phyloP scores from a whole-genome alignment of 2,113 vertebrate genomes.

The Callipepla squamata region DNA sequence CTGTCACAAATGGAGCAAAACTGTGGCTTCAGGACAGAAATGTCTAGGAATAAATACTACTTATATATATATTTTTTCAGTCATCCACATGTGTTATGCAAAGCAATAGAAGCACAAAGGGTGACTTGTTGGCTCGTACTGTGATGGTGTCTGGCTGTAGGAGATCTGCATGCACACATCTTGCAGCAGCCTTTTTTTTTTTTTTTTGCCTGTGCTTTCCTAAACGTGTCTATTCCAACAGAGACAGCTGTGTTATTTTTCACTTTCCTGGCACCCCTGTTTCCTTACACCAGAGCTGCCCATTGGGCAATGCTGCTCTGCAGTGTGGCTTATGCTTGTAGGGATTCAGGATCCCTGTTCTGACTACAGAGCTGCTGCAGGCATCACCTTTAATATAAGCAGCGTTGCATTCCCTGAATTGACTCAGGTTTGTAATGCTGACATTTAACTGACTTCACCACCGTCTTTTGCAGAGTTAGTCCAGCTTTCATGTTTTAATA shows the following conservation, averaged over 20 bases:
- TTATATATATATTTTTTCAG: neutral
- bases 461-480: neutral
- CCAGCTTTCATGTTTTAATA: slow-evolving; percentile 36
- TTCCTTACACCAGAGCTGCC: neutral
- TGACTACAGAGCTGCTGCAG: neutral
- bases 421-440: neutral
- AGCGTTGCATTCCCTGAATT: neutral
- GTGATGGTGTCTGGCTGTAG: neutral
- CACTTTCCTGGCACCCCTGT: rapidly evolving
- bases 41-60: neutral
- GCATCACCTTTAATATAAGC: neutral
- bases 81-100: neutral
- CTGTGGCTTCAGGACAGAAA: neutral
- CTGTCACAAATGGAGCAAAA: neutral
- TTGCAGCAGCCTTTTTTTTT: neutral
- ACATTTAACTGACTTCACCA: neutral
- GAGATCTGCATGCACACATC: neutral
- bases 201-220: neutral
- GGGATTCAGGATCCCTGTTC: neutral
- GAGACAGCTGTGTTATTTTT: neutral
- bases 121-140: neutral
- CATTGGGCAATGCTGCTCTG: neutral
- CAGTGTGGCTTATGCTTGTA: neutral
- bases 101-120: neutral
- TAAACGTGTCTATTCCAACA: neutral